A percentile compares a stretch with the other conserved stretches of the same genome.
These are phyloP conservation scores for Parochlus steinenii DNA, from an alignment of 2,888 invertebrate species.

Conservation along the genomic window DNA sequence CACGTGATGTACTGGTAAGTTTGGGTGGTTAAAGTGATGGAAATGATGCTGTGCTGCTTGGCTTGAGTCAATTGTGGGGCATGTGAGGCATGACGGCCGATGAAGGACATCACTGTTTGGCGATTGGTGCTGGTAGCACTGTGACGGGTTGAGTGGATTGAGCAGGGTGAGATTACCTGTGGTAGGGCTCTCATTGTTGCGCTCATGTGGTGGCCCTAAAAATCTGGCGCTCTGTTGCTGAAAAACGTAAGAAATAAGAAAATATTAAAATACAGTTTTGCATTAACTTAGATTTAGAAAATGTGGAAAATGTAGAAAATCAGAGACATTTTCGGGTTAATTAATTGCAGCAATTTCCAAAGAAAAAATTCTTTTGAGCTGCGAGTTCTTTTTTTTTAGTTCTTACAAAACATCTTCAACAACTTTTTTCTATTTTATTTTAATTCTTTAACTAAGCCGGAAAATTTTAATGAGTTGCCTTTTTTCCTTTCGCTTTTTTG, in stretches of 20 bases:
- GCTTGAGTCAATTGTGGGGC: slow-evolving; percentile 18
- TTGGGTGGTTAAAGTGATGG: slow-evolving; percentile 7
- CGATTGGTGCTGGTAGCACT: slow-evolving; percentile 21
- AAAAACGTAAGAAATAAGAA: slow-evolving; percentile 17
- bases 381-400: slow-evolving; percentile 7
- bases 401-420: slow-evolving; percentile 1
- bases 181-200: slow-evolving; percentile 21
- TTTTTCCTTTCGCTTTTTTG: too few relatives aligned
- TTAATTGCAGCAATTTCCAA: slow-evolving; percentile 12
- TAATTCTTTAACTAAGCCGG: slow-evolving; percentile 8
- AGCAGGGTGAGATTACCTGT: slow-evolving; percentile 6
- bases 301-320: slow-evolving; percentile 3
- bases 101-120: slow-evolving; percentile 27
- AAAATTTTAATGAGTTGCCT: slow-evolving; percentile 11
- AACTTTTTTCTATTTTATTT: not conserved
- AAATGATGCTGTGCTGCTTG: slow-evolving; percentile 2
- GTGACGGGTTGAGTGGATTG: slow-evolving; percentile 6
- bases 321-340: slow-evolving; percentile 12
- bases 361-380: slow-evolving; percentile 11
- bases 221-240: slow-evolving; percentile 35
- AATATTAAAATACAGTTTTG: slow-evolving; percentile 1
- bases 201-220: slow-evolving; percentile 31
- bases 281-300: not conserved
- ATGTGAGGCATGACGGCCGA: slow-evolving; percentile 29
- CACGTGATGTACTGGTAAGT: too few relatives aligned